phyloP scores from a whole-genome alignment of 2,797 vertebrate genomes.

The Fratercula arctica region DNA sequence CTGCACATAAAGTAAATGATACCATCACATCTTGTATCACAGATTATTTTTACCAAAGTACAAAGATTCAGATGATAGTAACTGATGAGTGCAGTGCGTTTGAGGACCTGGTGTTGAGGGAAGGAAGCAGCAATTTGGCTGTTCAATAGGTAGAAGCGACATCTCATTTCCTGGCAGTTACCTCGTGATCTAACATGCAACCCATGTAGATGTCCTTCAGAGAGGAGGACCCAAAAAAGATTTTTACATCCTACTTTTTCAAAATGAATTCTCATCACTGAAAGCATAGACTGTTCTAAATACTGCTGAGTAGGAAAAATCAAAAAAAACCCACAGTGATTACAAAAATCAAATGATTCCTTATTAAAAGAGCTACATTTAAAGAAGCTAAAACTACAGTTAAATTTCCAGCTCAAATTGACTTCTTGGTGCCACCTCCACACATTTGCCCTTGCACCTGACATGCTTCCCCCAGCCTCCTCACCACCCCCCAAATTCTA shows the following conservation, averaged over 20 bases:
- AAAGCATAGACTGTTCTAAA: slow-evolving; percentile 13
- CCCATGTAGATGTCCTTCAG: not conserved
- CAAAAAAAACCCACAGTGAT: not conserved
- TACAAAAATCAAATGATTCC: not conserved
- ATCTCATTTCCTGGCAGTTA: not conserved
- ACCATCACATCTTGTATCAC: not conserved
- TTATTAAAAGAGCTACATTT: not conserved
- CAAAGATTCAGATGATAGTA: not conserved
- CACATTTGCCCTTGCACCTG: not conserved
- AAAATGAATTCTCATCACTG: not conserved
- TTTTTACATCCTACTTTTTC: not conserved
- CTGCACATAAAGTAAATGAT: not conserved
- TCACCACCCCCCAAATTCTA: not conserved
- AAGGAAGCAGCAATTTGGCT: not conserved
- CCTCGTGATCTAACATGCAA: not conserved
- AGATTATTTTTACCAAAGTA: not conserved
- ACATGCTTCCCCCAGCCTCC: not conserved
- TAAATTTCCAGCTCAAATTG: not conserved
- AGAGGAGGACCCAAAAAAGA: not conserved
- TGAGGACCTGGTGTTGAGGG: not conserved
- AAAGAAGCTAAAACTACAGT: not conserved
- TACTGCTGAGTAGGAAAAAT: not conserved
- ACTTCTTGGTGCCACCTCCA: not conserved
- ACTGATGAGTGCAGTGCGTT: not conserved
- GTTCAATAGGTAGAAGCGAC: not conserved